These are phyloP conservation scores for Salvelinus fontinalis DNA, from an alignment of 2,113 vertebrate genomes.

Conservation along the genomic window DNA sequence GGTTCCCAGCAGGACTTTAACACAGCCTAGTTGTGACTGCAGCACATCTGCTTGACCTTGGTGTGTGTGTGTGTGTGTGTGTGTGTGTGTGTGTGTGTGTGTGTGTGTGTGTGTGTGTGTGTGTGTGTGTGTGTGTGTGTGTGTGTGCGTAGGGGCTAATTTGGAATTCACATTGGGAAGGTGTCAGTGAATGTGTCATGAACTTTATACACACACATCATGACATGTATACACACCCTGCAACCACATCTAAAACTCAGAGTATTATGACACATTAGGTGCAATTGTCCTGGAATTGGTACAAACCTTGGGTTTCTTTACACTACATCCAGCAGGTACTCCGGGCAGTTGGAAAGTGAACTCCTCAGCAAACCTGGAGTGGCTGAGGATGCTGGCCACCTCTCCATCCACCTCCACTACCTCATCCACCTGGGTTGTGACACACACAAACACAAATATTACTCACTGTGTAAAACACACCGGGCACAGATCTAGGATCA, in stretches of 20 bases:
- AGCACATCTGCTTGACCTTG: conserved; percentile 77
- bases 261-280: too few species aligned
- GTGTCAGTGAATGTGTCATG: too few species aligned
- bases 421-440: conserved; percentile 70
- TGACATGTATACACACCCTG: too few species aligned
- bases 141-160: too few species aligned
- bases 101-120: not conserved
- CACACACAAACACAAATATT: conserved; percentile 1
- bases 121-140: conserved; percentile 3
- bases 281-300: not conserved
- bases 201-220: too few species aligned
- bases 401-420: conserved; percentile 78
- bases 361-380: conserved; percentile 77
- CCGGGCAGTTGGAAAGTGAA: conserved; percentile 68
- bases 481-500: not conserved
- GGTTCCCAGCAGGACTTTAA: conserved; percentile 62
- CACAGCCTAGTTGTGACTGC: conserved; percentile 76
- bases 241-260: too few species aligned
- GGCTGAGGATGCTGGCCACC: conserved; percentile 74
- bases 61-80: conserved; percentile 9
- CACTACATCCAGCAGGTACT: conserved; percentile 32
- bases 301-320: conserved; percentile 71
- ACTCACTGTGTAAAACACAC: not conserved
- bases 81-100: not conserved
- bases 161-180: not conserved